phyloP scores from a whole-genome alignment of 2,797 vertebrate species.

The Emys orbicularis region DNA sequence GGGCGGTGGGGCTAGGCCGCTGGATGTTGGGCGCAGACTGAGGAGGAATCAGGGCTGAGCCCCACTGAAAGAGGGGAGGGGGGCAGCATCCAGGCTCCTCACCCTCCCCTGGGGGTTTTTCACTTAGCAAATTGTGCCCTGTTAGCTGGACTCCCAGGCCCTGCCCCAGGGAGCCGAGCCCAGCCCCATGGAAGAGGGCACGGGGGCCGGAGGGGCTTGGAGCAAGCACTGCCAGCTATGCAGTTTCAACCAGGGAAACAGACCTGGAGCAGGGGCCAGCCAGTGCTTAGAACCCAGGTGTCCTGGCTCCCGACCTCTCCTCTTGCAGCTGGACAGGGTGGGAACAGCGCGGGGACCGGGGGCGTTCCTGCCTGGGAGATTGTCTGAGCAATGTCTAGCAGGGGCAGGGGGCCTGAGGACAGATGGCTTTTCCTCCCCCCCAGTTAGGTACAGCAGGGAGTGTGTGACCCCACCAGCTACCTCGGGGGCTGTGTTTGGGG shows the following conservation, averaged over 20 bases:
- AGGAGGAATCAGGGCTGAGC: background rate
- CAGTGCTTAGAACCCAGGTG: background rate
- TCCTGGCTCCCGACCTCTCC: background rate
- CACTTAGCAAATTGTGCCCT: no score
- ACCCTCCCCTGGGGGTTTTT: no score
- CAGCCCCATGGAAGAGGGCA: no score
- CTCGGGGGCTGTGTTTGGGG: background rate
- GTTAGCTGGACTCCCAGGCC: no score
- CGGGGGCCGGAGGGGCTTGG: background rate
- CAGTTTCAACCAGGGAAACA: no score
- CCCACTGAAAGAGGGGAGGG: background rate
- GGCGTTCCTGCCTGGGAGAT: background rate
- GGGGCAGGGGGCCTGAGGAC: background rate
- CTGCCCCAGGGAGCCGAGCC: background rate
- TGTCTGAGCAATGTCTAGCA: slow-evolving; percentile 64
- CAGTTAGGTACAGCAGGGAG: no score
- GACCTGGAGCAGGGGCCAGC: no score
- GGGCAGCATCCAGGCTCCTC: background rate
- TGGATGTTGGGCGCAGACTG: background rate
- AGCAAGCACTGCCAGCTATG: background rate
- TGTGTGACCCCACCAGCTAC: no score
- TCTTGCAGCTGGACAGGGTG: background rate
- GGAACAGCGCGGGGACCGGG: no score
- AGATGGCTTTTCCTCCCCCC: background rate
- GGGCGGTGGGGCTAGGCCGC: background rate